A percentile compares a stretch with the other conserved stretches of the same genome.
Evolutionary conservation across 35 echinoderm and acorn worm species (phyloP).

Genomic region (Ophioderma brevispina): DNA sequence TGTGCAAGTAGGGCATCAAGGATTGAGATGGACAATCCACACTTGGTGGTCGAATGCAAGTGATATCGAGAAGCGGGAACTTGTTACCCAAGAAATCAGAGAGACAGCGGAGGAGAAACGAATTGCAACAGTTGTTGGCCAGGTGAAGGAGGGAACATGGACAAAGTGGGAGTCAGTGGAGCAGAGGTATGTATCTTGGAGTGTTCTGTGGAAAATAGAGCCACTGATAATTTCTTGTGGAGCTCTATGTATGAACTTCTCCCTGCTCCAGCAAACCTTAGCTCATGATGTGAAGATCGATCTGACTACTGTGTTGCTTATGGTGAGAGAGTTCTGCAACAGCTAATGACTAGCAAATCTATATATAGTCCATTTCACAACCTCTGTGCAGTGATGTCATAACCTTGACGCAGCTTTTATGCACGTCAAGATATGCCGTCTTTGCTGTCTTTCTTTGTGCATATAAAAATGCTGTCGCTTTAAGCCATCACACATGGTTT

Average conservation of each 20-base stretch:
- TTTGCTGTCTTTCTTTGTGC: too few species aligned
- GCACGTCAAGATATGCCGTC: too few species aligned
- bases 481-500: too few species aligned
- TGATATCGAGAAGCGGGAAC: neutral
- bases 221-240: slow-evolving; percentile 18
- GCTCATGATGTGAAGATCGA: slow-evolving; percentile 1
- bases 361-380: too few species aligned
- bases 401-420: too few species aligned
- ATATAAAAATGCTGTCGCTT: too few species aligned
- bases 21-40: slow-evolving; percentile 19
- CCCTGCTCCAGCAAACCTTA: slow-evolving; percentile 5
- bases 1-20: slow-evolving; percentile 8
- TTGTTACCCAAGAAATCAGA: slow-evolving; percentile 16
- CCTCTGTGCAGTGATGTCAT: too few species aligned
- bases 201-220: slow-evolving; percentile 16
- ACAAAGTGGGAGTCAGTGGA: slow-evolving; percentile 27
- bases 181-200: slow-evolving; percentile 6
- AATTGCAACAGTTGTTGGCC: slow-evolving; percentile 19
- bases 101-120: slow-evolving; percentile 8
- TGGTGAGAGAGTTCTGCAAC: neutral
- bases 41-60: slow-evolving; percentile 8
- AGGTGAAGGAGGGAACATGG: slow-evolving; percentile 19
- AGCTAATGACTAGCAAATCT: too few species aligned
- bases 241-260: neutral
- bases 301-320: neutral